Base-by-base conservation (phyloP, 1,140 invertebrate genomes). In the Kradibia gibbosae region DNA sequence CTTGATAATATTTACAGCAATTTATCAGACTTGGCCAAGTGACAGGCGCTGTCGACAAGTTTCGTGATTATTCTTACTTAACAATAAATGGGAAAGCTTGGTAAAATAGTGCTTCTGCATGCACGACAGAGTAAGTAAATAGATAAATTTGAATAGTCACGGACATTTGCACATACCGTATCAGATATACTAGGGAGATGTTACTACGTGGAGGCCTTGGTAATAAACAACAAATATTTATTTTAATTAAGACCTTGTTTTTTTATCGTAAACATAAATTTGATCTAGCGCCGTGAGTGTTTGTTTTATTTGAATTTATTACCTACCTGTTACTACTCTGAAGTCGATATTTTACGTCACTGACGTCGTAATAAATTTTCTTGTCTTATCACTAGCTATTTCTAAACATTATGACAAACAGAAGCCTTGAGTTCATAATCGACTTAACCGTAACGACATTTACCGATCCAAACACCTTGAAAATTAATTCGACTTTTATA, bases 291-390 rank as follows among this genome's bases (percentile, higher is more conserved):
- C 55, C 13, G 42, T 76, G 48, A 76, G 25, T 13, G n/a, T 22
- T 60, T 76, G 57, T 76, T 48, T 76, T 65, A 39, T 76, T 76
- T 65, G n/a, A 65, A 57, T 76, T 76, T 76, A 76, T 76, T 39
- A 25, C 25, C 45, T 50, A 53, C 28, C 39, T 7, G 34, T n/a
- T 57, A 74, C 25, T 31, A 25, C 22, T 28, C 2, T 1, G n/a
- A 39, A 28, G 39, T 20, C 39, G 22, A 62, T 76, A 45, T 76
- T 76, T 39, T 65, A 65, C 45, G 57, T 39, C 25, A 11, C 5
- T 48, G 25, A 62, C 13, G 22, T 10, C 22, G n/a, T 48, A 48
- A 57, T 20, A 45, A 62, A 36, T 75, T 75, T 62, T 76, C 57
- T 45, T 31, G 34, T 10, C 74, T 76, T 65, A 76, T 62, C 74